These are phyloP conservation scores for Himalopsyche anomala DNA, from an alignment of 2,888 invertebrate genomes.

Conservation along the genomic window DNA sequence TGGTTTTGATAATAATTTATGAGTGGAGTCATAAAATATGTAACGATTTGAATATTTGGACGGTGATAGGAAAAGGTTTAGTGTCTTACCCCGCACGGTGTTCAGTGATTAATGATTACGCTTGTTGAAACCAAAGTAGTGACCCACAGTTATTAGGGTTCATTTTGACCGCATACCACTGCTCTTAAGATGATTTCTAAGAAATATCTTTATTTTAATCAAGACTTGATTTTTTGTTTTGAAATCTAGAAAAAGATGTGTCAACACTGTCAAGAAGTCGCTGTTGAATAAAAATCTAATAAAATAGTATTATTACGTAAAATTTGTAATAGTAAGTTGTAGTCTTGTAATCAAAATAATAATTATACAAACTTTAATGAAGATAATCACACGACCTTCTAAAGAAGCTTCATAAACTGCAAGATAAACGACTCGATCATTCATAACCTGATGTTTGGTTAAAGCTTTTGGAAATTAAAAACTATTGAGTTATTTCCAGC, in stretches of 20 bases:
- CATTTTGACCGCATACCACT: constrained; percentile 5
- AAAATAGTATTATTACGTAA: too few relatives aligned
- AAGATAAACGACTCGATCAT: too few relatives aligned
- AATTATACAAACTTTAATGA: too few relatives aligned
- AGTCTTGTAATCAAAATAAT: too few relatives aligned
- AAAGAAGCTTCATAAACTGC: too few relatives aligned
- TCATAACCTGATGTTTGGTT: too few relatives aligned
- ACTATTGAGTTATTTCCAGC: too few relatives aligned
- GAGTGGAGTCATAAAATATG: constrained; percentile 44
- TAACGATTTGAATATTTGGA: constrained; percentile 55
- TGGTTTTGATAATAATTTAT: constrained; percentile 35
- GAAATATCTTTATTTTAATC: constrained; percentile 4
- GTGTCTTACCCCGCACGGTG: constrained; percentile 47
- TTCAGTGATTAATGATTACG: constrained; percentile 53
- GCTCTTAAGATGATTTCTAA: not conserved
- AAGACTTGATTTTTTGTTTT: not conserved
- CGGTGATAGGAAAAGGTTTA: constrained; percentile 42
- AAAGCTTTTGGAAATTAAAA: too few relatives aligned
- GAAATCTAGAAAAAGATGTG: not conserved
- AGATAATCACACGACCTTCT: too few relatives aligned
- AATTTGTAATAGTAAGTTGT: too few relatives aligned
- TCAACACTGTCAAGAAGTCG: too few relatives aligned
- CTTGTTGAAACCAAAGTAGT: constrained; percentile 5
- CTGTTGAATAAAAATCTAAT: too few relatives aligned
- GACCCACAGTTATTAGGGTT: constrained; percentile 17